Evolutionary conservation across 1,140 invertebrate species (phyloP).

Genomic region (Ooceraea biroi): DNA sequence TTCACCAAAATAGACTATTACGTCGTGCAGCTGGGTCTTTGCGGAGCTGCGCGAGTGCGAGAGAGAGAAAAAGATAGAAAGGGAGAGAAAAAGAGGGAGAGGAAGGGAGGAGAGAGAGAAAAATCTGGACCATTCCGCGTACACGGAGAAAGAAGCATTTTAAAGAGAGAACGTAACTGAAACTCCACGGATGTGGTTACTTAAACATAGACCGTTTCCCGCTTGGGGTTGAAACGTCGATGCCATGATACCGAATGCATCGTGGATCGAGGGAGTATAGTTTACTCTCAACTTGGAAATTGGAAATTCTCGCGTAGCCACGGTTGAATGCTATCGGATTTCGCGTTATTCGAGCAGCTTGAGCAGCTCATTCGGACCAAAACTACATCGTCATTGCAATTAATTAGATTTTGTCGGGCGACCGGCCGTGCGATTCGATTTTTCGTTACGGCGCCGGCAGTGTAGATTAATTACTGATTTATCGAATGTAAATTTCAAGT

Average conservation of each 20-base stretch:
- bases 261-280: constrained; percentile 26
- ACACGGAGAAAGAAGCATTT: constrained; percentile 6
- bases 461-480: constrained; percentile 49
- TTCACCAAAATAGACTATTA: constrained; percentile 4
- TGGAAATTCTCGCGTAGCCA: constrained; percentile 69
- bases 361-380: constrained; percentile 49
- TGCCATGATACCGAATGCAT: constrained; percentile 3
- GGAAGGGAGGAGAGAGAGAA: not conserved
- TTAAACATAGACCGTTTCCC: constrained; percentile 27
- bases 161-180: not conserved
- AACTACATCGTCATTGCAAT: constrained; percentile 56
- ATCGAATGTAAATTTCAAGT: constrained; percentile 45
- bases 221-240: constrained; percentile 10
- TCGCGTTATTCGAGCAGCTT: constrained; percentile 67
- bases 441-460: constrained; percentile 11
- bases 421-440: constrained; percentile 17
- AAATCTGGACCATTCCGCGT: not conserved
- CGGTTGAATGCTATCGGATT: constrained; percentile 64
- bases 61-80: too few species aligned
- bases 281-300: constrained; percentile 65
- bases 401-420: constrained; percentile 49
- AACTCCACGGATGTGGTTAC: constrained; percentile 34
- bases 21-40: not conserved
- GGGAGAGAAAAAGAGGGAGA: too few species aligned
- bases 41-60: not conserved